These are phyloP conservation scores for Melanostigma gelatinosum DNA, from an alignment of 2,113 vertebrate species.

Conservation along the genomic window DNA sequence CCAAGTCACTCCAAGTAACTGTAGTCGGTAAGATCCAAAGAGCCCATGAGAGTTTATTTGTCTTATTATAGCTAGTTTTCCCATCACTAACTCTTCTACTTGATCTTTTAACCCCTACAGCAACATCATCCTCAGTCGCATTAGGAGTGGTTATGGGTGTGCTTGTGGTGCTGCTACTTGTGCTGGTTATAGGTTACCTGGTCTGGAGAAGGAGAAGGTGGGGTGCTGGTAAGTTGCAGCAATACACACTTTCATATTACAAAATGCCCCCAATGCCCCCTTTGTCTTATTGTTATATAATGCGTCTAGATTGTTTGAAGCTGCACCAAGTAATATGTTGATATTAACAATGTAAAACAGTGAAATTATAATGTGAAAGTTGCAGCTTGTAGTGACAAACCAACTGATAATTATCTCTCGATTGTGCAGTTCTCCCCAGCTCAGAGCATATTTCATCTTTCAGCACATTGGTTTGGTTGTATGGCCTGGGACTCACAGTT, in stretches of 20 bases:
- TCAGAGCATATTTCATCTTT: too few relatives aligned
- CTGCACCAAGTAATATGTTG: not conserved
- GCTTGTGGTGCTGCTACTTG: conserved; percentile 56
- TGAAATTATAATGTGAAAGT: not conserved
- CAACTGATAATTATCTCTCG: not conserved
- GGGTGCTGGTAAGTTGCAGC: conserved; percentile 50
- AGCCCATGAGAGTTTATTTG: not conserved
- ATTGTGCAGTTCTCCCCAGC: too few relatives aligned
- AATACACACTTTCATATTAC: not conserved
- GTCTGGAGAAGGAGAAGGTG: conserved; percentile 64
- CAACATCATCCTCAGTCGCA: conserved; percentile 29
- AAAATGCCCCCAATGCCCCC: not conserved
- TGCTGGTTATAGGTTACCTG: conserved; percentile 42
- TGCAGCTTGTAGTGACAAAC: not conserved
- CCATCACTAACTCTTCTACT: not conserved
- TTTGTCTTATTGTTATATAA: not conserved
- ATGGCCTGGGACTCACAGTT: too few relatives aligned
- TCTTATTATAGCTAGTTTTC: not conserved
- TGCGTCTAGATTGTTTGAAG: not conserved
- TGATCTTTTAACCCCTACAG: conserved; percentile 36
- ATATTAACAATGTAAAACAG: not conserved
- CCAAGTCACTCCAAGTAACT: conserved; percentile 62
- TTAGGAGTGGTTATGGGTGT: conserved; percentile 31
- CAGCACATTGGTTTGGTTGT: too few relatives aligned
- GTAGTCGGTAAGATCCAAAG: conserved; percentile 54